Conservation (phyloP, 2,113 vertebrate species). For the Corvus hawaiiensis region DNA sequence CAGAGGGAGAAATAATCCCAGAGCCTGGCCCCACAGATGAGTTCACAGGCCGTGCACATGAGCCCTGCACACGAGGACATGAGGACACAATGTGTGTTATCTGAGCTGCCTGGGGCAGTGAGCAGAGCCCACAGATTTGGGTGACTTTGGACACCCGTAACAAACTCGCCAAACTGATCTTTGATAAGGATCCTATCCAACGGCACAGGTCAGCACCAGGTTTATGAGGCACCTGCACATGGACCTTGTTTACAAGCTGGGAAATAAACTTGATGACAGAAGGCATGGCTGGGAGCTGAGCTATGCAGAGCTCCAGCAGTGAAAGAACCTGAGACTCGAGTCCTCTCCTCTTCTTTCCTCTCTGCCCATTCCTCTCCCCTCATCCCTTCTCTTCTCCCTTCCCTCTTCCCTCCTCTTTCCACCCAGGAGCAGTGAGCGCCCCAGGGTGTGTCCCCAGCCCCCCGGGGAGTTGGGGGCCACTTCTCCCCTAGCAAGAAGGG, state of each 20-base stretch:
- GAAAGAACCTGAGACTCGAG: fast-evolving
- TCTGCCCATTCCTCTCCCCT: no score
- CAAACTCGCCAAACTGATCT: background rate
- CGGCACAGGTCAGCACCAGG: fast-evolving
- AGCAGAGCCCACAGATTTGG: background rate
- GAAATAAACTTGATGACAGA: background rate
- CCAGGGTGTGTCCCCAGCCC: background rate
- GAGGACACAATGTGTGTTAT: background rate
- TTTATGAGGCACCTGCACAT: fast-evolving
- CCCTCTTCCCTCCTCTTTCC: no score
- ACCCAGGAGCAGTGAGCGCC: background rate
- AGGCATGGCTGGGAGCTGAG: fast-evolving
- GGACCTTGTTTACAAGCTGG: background rate
- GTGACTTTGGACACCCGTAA: background rate
- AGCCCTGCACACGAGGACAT: fast-evolving
- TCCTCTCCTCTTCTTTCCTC: background rate
- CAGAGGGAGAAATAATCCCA: background rate
- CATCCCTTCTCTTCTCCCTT: background rate
- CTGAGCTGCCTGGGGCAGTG: fast-evolving
- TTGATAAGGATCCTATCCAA: background rate
- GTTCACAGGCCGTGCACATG: fast-evolving
- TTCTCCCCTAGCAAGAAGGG: background rate
- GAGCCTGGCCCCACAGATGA: fast-evolving
- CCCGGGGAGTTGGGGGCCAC: fast-evolving
- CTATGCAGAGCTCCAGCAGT: fast-evolving